A percentile compares a stretch with the other conserved stretches of the same genome.
These are phyloP conservation scores for Lampris megalopsis DNA, from an alignment of 2,113 vertebrate species.

Conservation along the genomic window DNA sequence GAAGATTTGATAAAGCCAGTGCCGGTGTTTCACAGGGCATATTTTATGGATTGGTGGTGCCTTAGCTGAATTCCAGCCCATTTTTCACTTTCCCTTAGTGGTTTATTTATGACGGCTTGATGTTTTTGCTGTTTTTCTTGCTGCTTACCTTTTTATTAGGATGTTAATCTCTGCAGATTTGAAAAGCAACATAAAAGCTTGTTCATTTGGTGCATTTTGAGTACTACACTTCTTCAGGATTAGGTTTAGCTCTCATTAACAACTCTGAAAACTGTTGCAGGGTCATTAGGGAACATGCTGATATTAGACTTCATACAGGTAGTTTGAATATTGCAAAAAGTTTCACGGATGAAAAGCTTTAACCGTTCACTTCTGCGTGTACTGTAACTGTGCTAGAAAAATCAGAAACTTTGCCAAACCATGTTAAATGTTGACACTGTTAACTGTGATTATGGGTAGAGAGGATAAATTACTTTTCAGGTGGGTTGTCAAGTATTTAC, in stretches of 20 bases:
- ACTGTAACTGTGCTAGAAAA: too few species aligned
- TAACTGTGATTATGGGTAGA: too few species aligned
- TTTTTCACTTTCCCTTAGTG: constrained; percentile 31
- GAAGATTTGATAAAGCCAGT: constrained; percentile 59
- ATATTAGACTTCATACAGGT: not conserved
- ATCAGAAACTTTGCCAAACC: too few species aligned
- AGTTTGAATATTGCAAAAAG: not conserved
- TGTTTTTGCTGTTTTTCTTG: constrained; percentile 34
- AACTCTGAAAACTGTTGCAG: not conserved
- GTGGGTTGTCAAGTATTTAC: too few species aligned
- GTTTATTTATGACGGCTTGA: constrained; percentile 61
- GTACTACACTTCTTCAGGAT: not conserved
- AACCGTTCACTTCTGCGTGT: not conserved
- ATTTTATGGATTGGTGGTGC: constrained; percentile 55
- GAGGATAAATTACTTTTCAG: too few species aligned
- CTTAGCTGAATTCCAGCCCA: constrained; percentile 21
- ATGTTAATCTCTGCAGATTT: constrained; percentile 52
- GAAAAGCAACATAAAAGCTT: constrained; percentile 39
- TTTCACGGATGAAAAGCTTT: not conserved
- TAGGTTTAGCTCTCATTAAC: constrained; percentile 13
- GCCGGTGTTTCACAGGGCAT: constrained; percentile 47
- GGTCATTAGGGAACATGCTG: constrained; percentile 6
- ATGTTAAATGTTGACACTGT: too few species aligned
- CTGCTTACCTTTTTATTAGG: constrained; percentile 46
- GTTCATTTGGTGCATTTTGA: constrained; percentile 6